Evolutionary conservation across 1,140 invertebrate genomes (phyloP), one percentile per base, ranked within the genome.

Genomic region (Heliconius hewitsoni): DNA sequence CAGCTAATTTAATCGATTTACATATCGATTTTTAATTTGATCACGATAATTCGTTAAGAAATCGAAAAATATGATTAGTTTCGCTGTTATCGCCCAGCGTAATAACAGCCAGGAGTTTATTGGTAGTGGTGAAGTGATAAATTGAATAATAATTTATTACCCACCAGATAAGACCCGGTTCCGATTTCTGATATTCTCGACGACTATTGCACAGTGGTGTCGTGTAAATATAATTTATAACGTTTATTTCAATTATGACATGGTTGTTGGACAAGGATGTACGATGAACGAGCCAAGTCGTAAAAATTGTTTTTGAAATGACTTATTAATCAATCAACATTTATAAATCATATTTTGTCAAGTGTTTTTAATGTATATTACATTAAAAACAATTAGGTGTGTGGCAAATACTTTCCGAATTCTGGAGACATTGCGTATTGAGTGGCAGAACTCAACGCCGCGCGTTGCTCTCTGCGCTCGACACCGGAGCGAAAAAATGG

Each of bases 61-160:
- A 46, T 46, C 42, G 80, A 87, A 89, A 89, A 85, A 87, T 80
- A 81, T 83, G 82, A 92, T 91, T 90, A 90, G 86, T 86, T 88
- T 78, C 71, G 74, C 78, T 84, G 87, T 90, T 91, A 92, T 92
- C 90, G 84, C 80, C 73, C 82, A 60, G 91, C 89, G 91, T 92
- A 92, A 93, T 91, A 92, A 91, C 87, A 86, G 83, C 86, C 89
- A 89, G 90, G 85, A 93, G 91, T 93, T 93, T 93, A 92, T 92
- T 90, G 91, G 87, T 85, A 78, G 83, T 86, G 87, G 81, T 75
- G 78, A 84, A 81, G 85, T 92, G 92, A 93, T 93, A 93, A 92
- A 93, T 93, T 92, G 92, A 92, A 92, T 93, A 93, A 92, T 92
- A 92, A 93, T 93, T 93, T 93, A 92, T 93, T 91, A 81, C 81